Evolutionary conservation across 2,797 vertebrate species (phyloP).

Genomic region (Onychomys torridus): DNA sequence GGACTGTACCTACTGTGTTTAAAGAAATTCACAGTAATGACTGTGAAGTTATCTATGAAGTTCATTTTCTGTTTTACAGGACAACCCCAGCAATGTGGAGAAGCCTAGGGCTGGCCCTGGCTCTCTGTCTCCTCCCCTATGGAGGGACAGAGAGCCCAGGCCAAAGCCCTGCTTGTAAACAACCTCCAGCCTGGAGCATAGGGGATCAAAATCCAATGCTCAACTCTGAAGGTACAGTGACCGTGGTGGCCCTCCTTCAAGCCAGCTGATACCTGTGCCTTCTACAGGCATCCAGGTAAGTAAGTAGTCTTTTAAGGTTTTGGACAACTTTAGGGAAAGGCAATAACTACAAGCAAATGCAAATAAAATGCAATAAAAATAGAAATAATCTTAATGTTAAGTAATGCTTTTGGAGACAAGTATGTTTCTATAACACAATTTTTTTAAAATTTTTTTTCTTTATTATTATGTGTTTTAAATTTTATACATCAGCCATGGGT

Average conservation of each 20-base stretch:
- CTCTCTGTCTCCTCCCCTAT: constrained; percentile 93
- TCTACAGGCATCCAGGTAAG: constrained; percentile 95
- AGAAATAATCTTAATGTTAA: constrained; percentile 17
- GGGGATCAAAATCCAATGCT: constrained; percentile 92
- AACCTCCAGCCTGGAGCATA: constrained; percentile 91
- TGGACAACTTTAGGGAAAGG: background rate
- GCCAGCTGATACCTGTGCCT: constrained; percentile 96
- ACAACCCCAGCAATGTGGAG: constrained; percentile 91
- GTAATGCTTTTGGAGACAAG: constrained; percentile 23
- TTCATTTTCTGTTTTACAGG: constrained; percentile 83
- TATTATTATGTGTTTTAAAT: too few species aligned
- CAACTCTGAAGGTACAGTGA: constrained; percentile 90
- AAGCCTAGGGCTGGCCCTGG: constrained; percentile 91
- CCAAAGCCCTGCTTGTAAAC: constrained; percentile 88
- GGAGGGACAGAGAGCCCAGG: constrained; percentile 91
- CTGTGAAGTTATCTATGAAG: background rate
- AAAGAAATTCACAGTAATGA: background rate
- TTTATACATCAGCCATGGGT: too few species aligned
- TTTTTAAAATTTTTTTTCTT: too few species aligned
- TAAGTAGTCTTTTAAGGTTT: background rate
- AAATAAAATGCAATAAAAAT: background rate
- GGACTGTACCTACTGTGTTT: background rate
- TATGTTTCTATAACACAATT: constrained; percentile 16
- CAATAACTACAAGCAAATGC: background rate
- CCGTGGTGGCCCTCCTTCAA: constrained; percentile 94